Evolutionary conservation across 2,797 vertebrate species (phyloP).

Genomic region (Dermochelys coriacea): DNA sequence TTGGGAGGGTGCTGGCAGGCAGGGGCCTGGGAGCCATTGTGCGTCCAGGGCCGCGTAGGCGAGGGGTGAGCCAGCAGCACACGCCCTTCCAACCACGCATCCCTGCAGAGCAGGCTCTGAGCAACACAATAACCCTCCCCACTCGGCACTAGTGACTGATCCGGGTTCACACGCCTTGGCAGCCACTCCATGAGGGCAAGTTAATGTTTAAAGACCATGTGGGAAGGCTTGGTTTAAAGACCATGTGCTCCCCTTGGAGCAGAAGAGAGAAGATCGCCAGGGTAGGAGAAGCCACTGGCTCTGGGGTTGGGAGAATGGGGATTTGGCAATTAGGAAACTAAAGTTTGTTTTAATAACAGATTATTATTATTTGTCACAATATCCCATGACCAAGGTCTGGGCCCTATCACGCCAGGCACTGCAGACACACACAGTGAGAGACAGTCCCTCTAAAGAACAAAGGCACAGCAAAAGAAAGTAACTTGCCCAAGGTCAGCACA

Average conservation of each 20-base stretch:
- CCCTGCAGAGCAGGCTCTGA: background rate
- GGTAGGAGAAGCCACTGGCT: background rate
- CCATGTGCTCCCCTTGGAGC: rapidly evolving
- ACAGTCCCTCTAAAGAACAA: background rate
- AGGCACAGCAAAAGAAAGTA: no score
- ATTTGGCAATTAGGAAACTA: background rate
- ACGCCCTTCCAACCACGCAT: background rate
- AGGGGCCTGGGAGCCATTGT: background rate
- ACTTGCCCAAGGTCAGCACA: background rate
- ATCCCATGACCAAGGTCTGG: background rate
- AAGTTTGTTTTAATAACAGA: background rate
- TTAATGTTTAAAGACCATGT: slow-evolving; percentile 18
- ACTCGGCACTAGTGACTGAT: background rate
- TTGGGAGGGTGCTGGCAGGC: background rate
- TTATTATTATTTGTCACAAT: background rate
- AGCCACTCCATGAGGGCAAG: background rate
- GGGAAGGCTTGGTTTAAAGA: slow-evolving; percentile 6
- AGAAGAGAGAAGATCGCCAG: background rate
- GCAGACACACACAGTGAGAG: background rate
- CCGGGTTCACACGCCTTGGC: background rate
- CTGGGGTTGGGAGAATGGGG: background rate
- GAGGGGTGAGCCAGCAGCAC: background rate
- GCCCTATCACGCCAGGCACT: background rate
- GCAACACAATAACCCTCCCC: background rate
- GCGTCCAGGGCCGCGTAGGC: rapidly evolving